Evolutionary conservation across 2,888 invertebrate species (phyloP).

Genomic region (Andrena bucephala): DNA sequence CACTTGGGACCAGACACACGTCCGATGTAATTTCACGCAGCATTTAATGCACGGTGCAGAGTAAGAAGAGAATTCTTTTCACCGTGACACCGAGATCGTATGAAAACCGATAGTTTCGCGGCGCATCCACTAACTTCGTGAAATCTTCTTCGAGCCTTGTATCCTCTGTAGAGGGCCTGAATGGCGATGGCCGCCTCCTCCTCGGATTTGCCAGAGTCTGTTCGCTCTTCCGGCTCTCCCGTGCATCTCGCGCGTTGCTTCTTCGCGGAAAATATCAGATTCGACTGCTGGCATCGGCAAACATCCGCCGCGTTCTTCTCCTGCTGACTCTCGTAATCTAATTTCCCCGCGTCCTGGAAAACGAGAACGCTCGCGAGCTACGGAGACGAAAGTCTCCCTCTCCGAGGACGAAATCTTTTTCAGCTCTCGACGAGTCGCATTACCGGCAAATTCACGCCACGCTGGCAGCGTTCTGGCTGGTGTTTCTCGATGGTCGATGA

Average conservation of each 20-base stretch:
- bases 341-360: conserved; percentile 52
- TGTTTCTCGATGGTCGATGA: conserved; percentile 32
- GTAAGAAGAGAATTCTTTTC: neutral
- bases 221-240: conserved; percentile 48
- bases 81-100: neutral
- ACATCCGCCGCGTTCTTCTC: conserved; percentile 48
- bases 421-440: conserved; percentile 4
- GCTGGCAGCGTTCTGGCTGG: conserved; percentile 29
- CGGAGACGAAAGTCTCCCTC: conserved; percentile 25
- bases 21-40: too few relatives aligned
- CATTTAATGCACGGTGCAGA: neutral
- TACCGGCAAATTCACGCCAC: conserved; percentile 36
- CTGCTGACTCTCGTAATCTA: conserved; percentile 49
- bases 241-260: conserved; percentile 48
- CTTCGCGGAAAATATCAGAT: conserved; percentile 54
- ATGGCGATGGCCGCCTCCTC: conserved; percentile 82
- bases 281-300: conserved; percentile 62
- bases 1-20: too few relatives aligned
- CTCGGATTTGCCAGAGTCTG: conserved; percentile 76
- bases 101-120: neutral
- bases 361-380: conserved; percentile 15
- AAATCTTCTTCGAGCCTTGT: conserved; percentile 76
- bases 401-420: conserved; percentile 11
- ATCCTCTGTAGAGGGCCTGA: conserved; percentile 82
- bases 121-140: conserved; percentile 72